Evolutionary conservation across 2,113 vertebrate species (phyloP), one percentile per base, ranked within the genome.

Genomic region (Petroica traversi): DNA sequence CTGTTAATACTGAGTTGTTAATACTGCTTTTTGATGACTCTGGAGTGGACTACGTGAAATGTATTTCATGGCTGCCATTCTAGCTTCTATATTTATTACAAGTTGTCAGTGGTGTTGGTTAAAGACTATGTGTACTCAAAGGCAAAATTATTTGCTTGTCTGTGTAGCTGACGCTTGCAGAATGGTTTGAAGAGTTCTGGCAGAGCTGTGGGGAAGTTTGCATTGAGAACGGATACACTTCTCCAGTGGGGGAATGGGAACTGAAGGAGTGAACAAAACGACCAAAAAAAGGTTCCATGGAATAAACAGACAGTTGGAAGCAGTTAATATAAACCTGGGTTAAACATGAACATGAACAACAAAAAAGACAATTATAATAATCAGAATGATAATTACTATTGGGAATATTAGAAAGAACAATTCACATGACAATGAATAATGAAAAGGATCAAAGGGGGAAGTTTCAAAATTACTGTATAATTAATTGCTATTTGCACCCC

Each of bases 61-160:
- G 18, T 77, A 82, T 93, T 95, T 94, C 72, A 94, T 94, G 89
- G 59, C 43, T 95, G 89, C 63, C 67, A 61, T 83, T 92, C 63
- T 89, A 41, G 29, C 40, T 91, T 93, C 85, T 88, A 8, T 82
- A 85, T 80, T 77, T 88, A 51, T 75, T 80, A 64, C 29, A 79
- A 76, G 83, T 79, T 92, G 22, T 83, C 85, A 59, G 46, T 62
- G 67, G 12, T 77, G 24, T 85, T 92, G 46, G 74, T 85, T 93
- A 88, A 91, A 87, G 46, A 66, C 43, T 73, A 2, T 31, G 40
- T 76, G 15, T 84, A 45, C 25, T 88, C 49, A 79, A 49, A 94
- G 23, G 11, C 48, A 91, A 88, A 88, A 88, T 83, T 93, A 83
- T 85, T 95, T 22, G 2, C 40, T 17, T 79, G 43, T 76, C 77